Percentiles rank a stretch among this genome's conserved stretches.
Conservation (phyloP, 2,113 vertebrate species). For the Opisthocomus hoazin region DNA sequence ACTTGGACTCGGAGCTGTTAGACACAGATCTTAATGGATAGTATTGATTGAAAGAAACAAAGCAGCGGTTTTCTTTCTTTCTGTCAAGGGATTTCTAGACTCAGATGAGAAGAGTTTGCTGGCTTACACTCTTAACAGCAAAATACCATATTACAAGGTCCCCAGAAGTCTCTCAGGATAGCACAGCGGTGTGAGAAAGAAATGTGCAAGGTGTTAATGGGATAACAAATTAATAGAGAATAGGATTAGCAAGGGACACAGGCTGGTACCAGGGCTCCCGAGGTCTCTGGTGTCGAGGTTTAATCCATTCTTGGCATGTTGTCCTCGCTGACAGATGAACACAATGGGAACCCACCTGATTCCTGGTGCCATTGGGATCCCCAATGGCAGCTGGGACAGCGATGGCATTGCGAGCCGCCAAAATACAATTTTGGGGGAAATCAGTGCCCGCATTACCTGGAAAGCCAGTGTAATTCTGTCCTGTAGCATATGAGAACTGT, state of each 20-base stretch:
- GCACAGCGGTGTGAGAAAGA: not conserved
- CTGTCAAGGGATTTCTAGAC: slow-evolving; percentile 15
- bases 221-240: slow-evolving; percentile 42
- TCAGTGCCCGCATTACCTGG: not conserved
- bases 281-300: not conserved
- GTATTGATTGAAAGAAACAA: slow-evolving; percentile 64
- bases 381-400: not conserved
- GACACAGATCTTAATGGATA: slow-evolving; percentile 61
- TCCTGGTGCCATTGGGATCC: not conserved
- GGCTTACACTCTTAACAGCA: not conserved
- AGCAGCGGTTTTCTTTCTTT: slow-evolving; percentile 31
- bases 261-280: not conserved
- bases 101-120: slow-evolving; percentile 22
- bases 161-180: not conserved
- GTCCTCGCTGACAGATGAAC: not conserved
- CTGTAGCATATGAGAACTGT: not conserved
- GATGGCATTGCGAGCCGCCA: accelerated
- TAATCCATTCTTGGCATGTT: not conserved
- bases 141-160: slow-evolving; percentile 24
- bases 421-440: not conserved
- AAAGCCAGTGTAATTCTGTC: not conserved
- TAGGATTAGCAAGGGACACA: not conserved
- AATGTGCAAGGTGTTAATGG: slow-evolving; percentile 34
- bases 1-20: slow-evolving; percentile 34
- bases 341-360: not conserved